phyloP scores from a whole-genome alignment of 2,888 invertebrate genomes.

The Crematogaster levior region DNA sequence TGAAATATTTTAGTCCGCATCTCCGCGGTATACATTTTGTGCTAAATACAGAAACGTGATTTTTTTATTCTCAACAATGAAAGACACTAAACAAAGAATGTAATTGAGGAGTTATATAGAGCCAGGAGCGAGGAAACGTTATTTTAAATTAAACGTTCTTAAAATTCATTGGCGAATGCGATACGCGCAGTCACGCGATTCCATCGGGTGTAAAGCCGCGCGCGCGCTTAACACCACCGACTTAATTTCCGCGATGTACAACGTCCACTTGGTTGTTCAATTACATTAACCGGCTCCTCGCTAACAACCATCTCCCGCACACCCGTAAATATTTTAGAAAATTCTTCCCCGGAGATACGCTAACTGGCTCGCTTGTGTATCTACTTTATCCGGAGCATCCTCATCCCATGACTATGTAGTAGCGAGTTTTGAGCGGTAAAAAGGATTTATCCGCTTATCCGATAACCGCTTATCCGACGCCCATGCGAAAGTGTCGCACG shows the following conservation, averaged over 20 bases:
- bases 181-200: neutral
- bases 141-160: too few relatives aligned
- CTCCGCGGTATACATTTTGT: neutral
- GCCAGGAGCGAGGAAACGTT: neutral
- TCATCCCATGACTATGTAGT: neutral
- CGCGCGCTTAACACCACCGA: neutral
- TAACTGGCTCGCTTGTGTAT: conserved; percentile 31
- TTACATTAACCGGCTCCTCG: conserved; percentile 15
- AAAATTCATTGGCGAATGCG: neutral
- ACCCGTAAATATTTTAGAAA: conserved; percentile 36
- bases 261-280: conserved; percentile 19
- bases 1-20: neutral
- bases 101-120: neutral
- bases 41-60: neutral
- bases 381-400: neutral
- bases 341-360: conserved; percentile 23
- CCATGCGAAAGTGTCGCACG: neutral
- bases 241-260: conserved; percentile 30
- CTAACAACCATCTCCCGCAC: neutral
- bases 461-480: conserved; percentile 16
- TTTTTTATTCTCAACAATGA: neutral
- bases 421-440: neutral
- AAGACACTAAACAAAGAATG: neutral
- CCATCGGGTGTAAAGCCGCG: neutral
- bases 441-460: conserved; percentile 40